These are phyloP conservation scores for Ctenoplectra terminalis DNA, from an alignment of 1,140 invertebrate genomes.

Conservation along the genomic window DNA sequence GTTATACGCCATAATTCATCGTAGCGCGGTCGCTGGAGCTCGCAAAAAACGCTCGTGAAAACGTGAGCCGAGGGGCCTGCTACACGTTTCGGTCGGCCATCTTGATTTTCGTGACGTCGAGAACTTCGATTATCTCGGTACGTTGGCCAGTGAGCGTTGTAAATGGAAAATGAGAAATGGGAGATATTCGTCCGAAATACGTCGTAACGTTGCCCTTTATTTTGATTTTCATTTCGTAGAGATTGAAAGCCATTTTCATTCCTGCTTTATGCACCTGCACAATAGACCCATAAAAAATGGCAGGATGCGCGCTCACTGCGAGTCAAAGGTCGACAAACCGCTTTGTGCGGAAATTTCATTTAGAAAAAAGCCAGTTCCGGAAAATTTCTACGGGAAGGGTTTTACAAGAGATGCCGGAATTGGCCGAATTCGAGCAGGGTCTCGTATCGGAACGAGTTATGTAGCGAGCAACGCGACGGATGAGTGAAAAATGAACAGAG, in stretches of 20 bases:
- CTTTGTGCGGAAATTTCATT: not conserved
- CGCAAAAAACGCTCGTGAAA: conserved; percentile 55
- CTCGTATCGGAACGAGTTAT: not conserved
- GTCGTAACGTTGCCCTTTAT: not conserved
- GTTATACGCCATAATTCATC: conserved; percentile 68
- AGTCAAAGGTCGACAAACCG: too few species aligned
- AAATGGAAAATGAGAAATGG: too few species aligned
- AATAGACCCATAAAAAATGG: not conserved
- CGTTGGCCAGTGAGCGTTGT: not conserved
- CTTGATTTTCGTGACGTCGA: conserved; percentile 22
- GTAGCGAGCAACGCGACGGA: conserved; percentile 24
- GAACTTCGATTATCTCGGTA: conserved; percentile 25
- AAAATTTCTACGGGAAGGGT: not conserved
- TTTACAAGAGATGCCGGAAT: not conserved
- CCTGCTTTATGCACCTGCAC: too few species aligned
- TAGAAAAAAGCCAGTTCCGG: not conserved
- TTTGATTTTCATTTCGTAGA: not conserved
- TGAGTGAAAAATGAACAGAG: conserved; percentile 78
- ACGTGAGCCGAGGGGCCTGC: conserved; percentile 22
- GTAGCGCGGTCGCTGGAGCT: not conserved
- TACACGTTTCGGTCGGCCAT: conserved; percentile 29
- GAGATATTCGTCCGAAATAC: not conserved
- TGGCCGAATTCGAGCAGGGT: conserved; percentile 6
- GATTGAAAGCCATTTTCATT: conserved; percentile 2
- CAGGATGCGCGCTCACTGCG: not conserved